phyloP scores from a whole-genome alignment of 2,797 vertebrate species.

The Lacerta viridis region DNA sequence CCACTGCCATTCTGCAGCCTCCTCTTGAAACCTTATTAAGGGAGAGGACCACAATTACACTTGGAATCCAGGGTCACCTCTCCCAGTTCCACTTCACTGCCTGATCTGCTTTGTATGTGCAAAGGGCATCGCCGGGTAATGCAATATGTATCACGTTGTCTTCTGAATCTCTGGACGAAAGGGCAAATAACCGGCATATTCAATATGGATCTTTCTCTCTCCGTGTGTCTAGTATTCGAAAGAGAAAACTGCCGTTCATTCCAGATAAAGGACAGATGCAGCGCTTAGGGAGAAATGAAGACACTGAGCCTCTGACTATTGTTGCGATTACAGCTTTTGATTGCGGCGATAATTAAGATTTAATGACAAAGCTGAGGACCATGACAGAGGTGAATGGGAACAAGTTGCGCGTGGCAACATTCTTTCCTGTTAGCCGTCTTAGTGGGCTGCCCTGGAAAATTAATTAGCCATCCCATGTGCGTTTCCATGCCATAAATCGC shows the following conservation, averaged over 20 bases:
- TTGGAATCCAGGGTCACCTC: slow-evolving; percentile 69
- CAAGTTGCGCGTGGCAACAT: slow-evolving; percentile 3
- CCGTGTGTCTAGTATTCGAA: slow-evolving; percentile 9
- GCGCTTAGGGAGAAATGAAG: slow-evolving; percentile 6
- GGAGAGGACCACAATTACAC: slow-evolving; percentile 78
- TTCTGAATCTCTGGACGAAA: slow-evolving; percentile 1
- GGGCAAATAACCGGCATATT: slow-evolving; percentile 49
- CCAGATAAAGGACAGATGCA: not conserved
- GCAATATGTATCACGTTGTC: slow-evolving; percentile 30
- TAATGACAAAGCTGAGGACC: slow-evolving; percentile 31
- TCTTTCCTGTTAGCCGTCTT: not conserved
- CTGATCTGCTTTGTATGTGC: slow-evolving; percentile 44
- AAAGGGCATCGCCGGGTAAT: slow-evolving; percentile 52
- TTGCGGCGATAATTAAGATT: slow-evolving; percentile 19
- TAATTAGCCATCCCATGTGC: slow-evolving; percentile 1
- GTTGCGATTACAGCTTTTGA: slow-evolving; percentile 18
- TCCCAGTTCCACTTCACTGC: slow-evolving; percentile 53
- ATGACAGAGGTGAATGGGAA: slow-evolving; percentile 19
- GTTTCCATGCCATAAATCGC: slow-evolving; percentile 1
- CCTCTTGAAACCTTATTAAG: slow-evolving; percentile 80
- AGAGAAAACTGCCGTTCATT: not conserved
- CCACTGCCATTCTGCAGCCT: slow-evolving; percentile 60
- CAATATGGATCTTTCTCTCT: slow-evolving; percentile 22
- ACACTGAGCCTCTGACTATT: not conserved
- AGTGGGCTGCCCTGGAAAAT: slow-evolving; percentile 12